phyloP scores from a whole-genome alignment of 2,888 invertebrate species.

The Drosophila pullipes region DNA sequence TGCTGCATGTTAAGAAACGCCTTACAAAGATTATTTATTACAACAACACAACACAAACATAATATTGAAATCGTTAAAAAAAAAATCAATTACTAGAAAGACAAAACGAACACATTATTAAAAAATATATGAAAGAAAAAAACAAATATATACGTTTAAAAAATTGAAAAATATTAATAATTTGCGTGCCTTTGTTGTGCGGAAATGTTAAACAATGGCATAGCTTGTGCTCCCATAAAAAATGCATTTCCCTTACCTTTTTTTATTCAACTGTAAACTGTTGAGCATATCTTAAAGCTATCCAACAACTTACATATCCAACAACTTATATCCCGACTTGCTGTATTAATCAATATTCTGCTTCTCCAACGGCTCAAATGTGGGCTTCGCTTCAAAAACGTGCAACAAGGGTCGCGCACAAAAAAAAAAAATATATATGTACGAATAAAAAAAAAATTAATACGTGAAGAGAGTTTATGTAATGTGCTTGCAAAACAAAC shows the following conservation, averaged over 20 bases:
- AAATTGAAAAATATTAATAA: not conserved
- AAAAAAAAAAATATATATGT: slow-evolving; percentile 6
- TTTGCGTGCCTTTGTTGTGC: slow-evolving; percentile 49
- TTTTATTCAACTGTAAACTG: slow-evolving; percentile 6
- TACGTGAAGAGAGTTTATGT: slow-evolving; percentile 10
- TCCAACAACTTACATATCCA: slow-evolving; percentile 25
- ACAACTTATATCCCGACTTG: slow-evolving; percentile 7
- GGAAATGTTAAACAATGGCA: slow-evolving; percentile 14
- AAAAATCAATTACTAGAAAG: slow-evolving; percentile 25
- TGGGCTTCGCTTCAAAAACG: slow-evolving; percentile 24
- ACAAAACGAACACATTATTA: slow-evolving; percentile 7
- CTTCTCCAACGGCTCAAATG: slow-evolving; percentile 13
- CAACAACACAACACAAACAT: slow-evolving; percentile 12
- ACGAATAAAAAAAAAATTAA: not conserved
- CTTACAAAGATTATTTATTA: slow-evolving; percentile 67
- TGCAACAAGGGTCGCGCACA: slow-evolving; percentile 20
- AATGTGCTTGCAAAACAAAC: slow-evolving; percentile 37
- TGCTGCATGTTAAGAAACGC: slow-evolving; percentile 66
- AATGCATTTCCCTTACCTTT: not conserved
- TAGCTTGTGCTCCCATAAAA: slow-evolving; percentile 10
- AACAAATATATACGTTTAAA: not conserved
- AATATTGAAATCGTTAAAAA: slow-evolving; percentile 10
- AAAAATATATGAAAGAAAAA: not conserved
- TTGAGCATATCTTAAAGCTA: slow-evolving; percentile 34
- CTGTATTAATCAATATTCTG: slow-evolving; percentile 6